Evolutionary conservation across 1,140 invertebrate species (phyloP).

Genomic region (Pogonus chalceus): DNA sequence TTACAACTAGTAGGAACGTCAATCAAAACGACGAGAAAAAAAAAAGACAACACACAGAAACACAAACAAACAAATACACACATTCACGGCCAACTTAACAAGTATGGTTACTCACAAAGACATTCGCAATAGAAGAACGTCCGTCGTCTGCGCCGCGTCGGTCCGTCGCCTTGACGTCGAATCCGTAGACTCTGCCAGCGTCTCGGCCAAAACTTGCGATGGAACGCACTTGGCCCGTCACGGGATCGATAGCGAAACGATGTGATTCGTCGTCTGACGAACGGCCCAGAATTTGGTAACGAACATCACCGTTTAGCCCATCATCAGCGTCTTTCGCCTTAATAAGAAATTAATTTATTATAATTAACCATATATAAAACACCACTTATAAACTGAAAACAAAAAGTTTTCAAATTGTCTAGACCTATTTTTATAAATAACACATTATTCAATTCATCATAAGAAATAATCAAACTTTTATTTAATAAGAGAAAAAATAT

Average conservation of each 20-base stretch:
- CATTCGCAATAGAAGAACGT: slow-evolving; percentile 67
- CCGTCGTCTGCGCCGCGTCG: slow-evolving; percentile 64
- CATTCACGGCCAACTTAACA: background rate
- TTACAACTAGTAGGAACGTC: too few relatives aligned
- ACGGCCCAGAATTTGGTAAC: slow-evolving; percentile 67
- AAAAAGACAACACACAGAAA: background rate
- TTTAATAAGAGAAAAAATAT: background rate
- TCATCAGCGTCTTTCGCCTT: slow-evolving; percentile 64
- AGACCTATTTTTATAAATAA: too few relatives aligned
- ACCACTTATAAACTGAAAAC: too few relatives aligned
- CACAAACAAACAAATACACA: background rate
- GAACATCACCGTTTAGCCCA: slow-evolving; percentile 65
- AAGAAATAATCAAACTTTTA: too few relatives aligned
- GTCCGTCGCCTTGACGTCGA: slow-evolving; percentile 82
- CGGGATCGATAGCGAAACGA: slow-evolving; percentile 64
- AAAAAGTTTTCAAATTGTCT: too few relatives aligned
- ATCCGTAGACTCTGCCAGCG: slow-evolving; percentile 65
- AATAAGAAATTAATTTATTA: too few relatives aligned
- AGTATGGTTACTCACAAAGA: slow-evolving; percentile 70
- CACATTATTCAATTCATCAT: too few relatives aligned
- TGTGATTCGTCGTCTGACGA: slow-evolving; percentile 37
- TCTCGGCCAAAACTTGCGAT: slow-evolving; percentile 53
- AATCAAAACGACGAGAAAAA: slow-evolving; percentile 4
- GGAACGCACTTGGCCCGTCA: slow-evolving; percentile 61
- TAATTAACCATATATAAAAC: too few relatives aligned